Conservation (phyloP, 1,140 invertebrate species). For the Achatina immaculata region DNA sequence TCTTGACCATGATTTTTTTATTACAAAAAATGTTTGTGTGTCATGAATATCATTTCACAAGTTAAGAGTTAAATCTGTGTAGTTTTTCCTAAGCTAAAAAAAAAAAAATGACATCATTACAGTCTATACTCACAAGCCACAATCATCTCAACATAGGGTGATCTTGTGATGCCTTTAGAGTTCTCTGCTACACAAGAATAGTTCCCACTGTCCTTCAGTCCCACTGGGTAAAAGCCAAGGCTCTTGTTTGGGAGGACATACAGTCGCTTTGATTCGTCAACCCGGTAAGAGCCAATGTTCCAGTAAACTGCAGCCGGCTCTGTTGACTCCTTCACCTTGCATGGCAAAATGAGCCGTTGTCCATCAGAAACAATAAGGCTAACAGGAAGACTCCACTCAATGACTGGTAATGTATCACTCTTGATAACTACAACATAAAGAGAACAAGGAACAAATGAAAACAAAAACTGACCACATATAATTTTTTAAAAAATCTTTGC, state of each 20-base stretch:
- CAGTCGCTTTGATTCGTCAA: slow-evolving; percentile 19
- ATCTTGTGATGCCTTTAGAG: slow-evolving; percentile 42
- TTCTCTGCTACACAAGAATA: slow-evolving; percentile 58
- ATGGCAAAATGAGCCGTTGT: slow-evolving; percentile 45
- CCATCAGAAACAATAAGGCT: slow-evolving; percentile 43
- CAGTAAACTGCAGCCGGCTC: neutral
- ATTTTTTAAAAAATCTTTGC: too few relatives aligned
- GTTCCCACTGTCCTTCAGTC: slow-evolving; percentile 43
- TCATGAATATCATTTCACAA: too few relatives aligned
- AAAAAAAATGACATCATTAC: too few relatives aligned
- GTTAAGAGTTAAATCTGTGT: too few relatives aligned
- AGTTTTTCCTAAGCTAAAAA: too few relatives aligned
- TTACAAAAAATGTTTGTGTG: too few relatives aligned
- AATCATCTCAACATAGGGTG: slow-evolving; percentile 43
- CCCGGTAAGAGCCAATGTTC: neutral
- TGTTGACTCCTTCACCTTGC: slow-evolving; percentile 25
- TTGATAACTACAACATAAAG: neutral
- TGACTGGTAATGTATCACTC: slow-evolving; percentile 24
- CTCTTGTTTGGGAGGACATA: slow-evolving; percentile 50
- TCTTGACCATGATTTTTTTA: too few relatives aligned
- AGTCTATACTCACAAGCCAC: slow-evolving; percentile 55
- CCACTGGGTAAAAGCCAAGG: slow-evolving; percentile 42
- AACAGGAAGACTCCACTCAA: slow-evolving; percentile 38
- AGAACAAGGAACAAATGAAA: neutral
- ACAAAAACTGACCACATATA: too few relatives aligned